Percentiles rank a stretch among this genome's conserved stretches.
phyloP scores from a whole-genome alignment of 2,113 vertebrate species.

The Anolis carolinensis region DNA sequence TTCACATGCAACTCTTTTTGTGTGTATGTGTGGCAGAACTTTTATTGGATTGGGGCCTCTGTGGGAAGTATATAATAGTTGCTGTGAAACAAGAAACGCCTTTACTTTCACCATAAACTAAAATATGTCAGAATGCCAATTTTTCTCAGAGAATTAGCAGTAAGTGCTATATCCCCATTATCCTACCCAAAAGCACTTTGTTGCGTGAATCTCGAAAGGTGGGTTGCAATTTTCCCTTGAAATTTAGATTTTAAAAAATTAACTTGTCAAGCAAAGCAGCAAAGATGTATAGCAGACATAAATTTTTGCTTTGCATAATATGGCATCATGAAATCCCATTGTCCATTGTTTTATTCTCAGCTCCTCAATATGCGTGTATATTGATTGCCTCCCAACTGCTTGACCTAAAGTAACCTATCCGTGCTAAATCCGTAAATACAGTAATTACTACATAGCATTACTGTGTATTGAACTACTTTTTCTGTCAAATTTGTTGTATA shows the following conservation, averaged over 20 bases:
- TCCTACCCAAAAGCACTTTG: conserved; percentile 21
- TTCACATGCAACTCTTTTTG: background rate
- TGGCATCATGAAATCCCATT: conserved; percentile 27
- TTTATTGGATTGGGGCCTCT: background rate
- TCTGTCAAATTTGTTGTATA: too few relatives aligned
- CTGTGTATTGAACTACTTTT: too few relatives aligned
- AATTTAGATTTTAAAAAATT: conserved; percentile 46
- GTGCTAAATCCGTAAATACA: too few relatives aligned
- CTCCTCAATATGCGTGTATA: background rate
- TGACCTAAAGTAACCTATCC: background rate
- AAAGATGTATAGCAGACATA: conserved; percentile 50
- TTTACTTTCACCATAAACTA: background rate
- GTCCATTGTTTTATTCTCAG: conserved; percentile 18
- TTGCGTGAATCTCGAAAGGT: conserved; percentile 47
- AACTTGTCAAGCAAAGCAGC: conserved; percentile 40
- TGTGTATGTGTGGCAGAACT: background rate
- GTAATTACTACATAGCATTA: too few relatives aligned
- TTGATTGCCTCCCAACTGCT: background rate
- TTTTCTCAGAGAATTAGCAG: background rate
- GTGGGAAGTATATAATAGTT: background rate
- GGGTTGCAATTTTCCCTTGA: conserved; percentile 33
- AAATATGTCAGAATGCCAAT: rapidly evolving
- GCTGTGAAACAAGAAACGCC: background rate
- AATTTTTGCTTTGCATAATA: conserved; percentile 13
- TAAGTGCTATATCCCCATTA: rapidly evolving